phyloP scores from a whole-genome alignment of 2,113 vertebrate species.

The Aphelocoma coerulescens region DNA sequence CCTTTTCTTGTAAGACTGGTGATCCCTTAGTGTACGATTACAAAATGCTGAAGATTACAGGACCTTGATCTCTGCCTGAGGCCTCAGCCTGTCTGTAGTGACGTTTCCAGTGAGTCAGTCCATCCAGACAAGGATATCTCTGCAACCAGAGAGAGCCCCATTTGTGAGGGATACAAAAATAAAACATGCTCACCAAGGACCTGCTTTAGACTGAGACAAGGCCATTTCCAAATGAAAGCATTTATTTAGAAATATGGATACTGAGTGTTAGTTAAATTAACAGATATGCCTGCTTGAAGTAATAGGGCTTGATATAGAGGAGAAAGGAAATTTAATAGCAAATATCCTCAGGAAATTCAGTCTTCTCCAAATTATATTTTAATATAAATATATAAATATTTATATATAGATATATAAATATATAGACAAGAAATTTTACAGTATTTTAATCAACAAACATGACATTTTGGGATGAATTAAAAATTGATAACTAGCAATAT shows the following conservation, averaged over 20 bases:
- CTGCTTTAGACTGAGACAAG: not conserved
- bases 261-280: not conserved
- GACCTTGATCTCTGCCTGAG: not conserved
- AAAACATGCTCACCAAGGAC: not conserved
- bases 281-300: not conserved
- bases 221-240: not conserved
- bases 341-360: not conserved
- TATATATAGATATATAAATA: not conserved
- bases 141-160: not conserved
- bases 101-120: not conserved
- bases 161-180: not conserved
- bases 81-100: not conserved
- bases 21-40: not conserved
- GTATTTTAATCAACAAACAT: not conserved
- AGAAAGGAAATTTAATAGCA: not conserved
- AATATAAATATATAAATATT: not conserved
- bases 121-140: not conserved
- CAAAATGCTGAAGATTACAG: not conserved
- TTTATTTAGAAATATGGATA: not conserved
- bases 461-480: not conserved
- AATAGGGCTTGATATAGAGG: not conserved
- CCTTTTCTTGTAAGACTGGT: not conserved
- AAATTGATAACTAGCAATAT: not conserved
- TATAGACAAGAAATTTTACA: not conserved
- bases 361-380: not conserved